A percentile compares a stretch with the other conserved stretches of the same genome.
phyloP scores from a whole-genome alignment of 2,113 vertebrate genomes.

The Lophura nycthemera region DNA sequence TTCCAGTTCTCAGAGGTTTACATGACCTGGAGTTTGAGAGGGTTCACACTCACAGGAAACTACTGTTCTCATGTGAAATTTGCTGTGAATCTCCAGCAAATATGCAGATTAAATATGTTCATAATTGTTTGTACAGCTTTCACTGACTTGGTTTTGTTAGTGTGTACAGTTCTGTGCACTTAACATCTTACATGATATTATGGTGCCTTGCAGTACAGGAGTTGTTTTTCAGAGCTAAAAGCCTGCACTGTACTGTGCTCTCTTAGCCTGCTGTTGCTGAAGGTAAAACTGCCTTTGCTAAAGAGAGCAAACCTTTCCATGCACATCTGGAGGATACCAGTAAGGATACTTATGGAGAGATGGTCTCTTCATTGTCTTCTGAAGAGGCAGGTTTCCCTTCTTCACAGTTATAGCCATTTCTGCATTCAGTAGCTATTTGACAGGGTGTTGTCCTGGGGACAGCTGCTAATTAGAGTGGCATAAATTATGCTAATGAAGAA shows the following conservation, averaged over 20 bases:
- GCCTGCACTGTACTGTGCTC: rapidly evolving
- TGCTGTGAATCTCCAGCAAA: not conserved
- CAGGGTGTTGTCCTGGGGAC: not conserved
- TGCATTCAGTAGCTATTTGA: not conserved
- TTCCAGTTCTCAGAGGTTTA: not conserved
- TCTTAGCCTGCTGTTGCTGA: not conserved
- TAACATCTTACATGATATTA: not conserved
- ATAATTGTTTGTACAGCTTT: not conserved
- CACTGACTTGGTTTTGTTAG: not conserved
- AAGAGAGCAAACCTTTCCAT: not conserved
- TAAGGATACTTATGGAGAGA: not conserved
- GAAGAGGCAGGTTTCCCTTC: not conserved
- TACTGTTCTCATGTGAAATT: not conserved
- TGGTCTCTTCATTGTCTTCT: not conserved
- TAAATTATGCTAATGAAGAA: not conserved
- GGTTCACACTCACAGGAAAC: not conserved
- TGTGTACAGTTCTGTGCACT: not conserved
- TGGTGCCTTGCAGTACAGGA: too few species aligned
- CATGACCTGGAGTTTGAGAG: not conserved
- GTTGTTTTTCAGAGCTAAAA: not conserved
- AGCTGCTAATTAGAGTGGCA: not conserved
- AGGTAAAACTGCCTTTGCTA: not conserved
- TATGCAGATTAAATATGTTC: not conserved
- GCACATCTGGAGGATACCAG: not conserved
- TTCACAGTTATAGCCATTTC: not conserved